Evolutionary conservation across 2,888 invertebrate genomes (phyloP).

Genomic region (Cheilosia impressa): DNA sequence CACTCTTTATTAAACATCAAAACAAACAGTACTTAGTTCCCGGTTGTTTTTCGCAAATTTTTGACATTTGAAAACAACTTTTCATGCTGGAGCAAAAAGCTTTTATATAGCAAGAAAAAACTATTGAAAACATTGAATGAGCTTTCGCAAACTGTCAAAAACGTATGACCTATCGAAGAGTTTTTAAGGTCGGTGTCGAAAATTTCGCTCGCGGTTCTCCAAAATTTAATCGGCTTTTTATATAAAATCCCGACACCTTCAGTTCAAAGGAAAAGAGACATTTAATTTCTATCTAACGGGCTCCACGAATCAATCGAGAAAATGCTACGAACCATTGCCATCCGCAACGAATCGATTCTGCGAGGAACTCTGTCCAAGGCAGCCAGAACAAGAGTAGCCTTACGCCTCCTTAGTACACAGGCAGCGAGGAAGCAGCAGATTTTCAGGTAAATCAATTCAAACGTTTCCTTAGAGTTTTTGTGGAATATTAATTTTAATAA

Average conservation of each 20-base stretch:
- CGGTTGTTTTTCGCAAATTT: neutral
- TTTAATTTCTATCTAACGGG: slow-evolving; percentile 2
- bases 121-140: slow-evolving; percentile 28
- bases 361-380: slow-evolving; percentile 87
- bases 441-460: slow-evolving; percentile 78
- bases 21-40: slow-evolving; percentile 10
- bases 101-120: neutral
- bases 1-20: neutral
- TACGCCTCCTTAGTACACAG: slow-evolving; percentile 79
- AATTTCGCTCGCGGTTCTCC: slow-evolving; percentile 50
- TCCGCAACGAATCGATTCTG: slow-evolving; percentile 87
- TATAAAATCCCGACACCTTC: slow-evolving; percentile 14
- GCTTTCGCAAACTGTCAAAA: slow-evolving; percentile 51
- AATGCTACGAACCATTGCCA: slow-evolving; percentile 90
- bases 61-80: slow-evolving; percentile 28
- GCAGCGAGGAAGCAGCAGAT: slow-evolving; percentile 77
- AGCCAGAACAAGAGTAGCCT: slow-evolving; percentile 82
- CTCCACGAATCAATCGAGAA: slow-evolving; percentile 73
- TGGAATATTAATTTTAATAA: slow-evolving; percentile 12
- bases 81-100: slow-evolving; percentile 9
- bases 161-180: slow-evolving; percentile 69
- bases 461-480: slow-evolving; percentile 3
- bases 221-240: slow-evolving; percentile 25
- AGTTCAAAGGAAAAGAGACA: neutral
- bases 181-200: slow-evolving; percentile 68